Evolutionary conservation across 2,888 invertebrate genomes (phyloP), one percentile per base, ranked within the genome.

Genomic region (Pristionchus mayeri): DNA sequence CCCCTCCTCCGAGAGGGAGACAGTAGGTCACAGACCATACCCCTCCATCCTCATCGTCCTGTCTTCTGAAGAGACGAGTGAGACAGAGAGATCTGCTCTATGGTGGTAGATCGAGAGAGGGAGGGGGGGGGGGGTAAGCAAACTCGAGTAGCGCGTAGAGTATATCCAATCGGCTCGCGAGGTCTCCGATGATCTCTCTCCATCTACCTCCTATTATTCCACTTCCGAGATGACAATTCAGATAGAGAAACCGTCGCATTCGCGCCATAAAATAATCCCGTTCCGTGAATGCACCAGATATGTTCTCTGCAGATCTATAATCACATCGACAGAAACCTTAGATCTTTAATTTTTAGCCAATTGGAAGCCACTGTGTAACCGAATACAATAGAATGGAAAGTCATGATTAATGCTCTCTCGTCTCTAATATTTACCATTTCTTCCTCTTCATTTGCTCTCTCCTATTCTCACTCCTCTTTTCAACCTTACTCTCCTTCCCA

Each of bases 381-480:
- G 13, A 44, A 9, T 44, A 21, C 21, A 16, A 63, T 34, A 63
- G 18, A 21, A 30, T 30, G 16, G 24, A n/a, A 24, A 57, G 54
- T 57, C 54, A 57, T 24, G 54, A 57, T 63, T 21, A 63, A 63
- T 63, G 63, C 7, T 63, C 27, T 60, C 60, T 60, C 63, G 34
- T 63, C 63, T 34, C 63, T 34, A 63, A 63, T 63, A 63, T 63
- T 63, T 63, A 63, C 63, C 63, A 27, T 63, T 63, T 63, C 60
- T 13, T 63, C 11, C 54, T 57, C 63, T 63, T 63, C 34, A 63
- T 63, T 63, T 34, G 16, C 30, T 18, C 63, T 34, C 18, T 18
- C 34, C 63, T 18, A 63, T 34, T 63, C 63, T 63, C 63, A 63
- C 63, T 44, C n/a, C 40, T 71, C 71, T 34, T 63, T 63, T 40